Evolutionary conservation across 2,113 vertebrate genomes (phyloP).

Genomic region (Rhabdomys dilectus): DNA sequence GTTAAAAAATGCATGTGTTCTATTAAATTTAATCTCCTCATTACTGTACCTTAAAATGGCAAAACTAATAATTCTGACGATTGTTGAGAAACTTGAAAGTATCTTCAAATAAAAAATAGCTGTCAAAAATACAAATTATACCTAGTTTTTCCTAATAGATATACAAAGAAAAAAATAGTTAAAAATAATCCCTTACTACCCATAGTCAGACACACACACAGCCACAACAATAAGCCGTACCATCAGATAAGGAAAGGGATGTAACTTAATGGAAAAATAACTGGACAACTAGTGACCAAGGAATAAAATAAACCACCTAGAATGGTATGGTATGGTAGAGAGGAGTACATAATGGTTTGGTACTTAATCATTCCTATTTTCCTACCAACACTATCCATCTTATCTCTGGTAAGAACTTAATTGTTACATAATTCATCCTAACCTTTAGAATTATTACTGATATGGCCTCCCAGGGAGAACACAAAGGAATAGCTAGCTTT

Average conservation of each 20-base stretch:
- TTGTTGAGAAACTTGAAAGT: constrained; percentile 11
- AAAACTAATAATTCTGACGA: neutral
- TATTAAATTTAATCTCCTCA: constrained; percentile 19
- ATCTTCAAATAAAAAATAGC: neutral
- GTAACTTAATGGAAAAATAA: neutral
- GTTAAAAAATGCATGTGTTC: constrained; percentile 1
- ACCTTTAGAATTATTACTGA: neutral
- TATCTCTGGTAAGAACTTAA: neutral
- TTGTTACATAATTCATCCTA: neutral
- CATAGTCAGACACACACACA: neutral
- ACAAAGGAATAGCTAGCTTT: neutral
- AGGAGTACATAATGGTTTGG: neutral
- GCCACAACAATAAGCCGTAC: neutral
- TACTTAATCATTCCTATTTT: neutral
- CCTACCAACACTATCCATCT: neutral
- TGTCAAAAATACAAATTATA: neutral
- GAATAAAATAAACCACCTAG: neutral
- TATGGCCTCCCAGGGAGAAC: neutral
- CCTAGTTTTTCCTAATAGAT: neutral
- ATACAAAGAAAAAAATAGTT: neutral
- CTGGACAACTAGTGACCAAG: neutral
- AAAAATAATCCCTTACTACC: neutral
- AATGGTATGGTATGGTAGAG: neutral
- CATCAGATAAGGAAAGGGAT: neutral
- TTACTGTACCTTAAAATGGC: constrained; percentile 1